Evolutionary conservation across 2,888 invertebrate genomes (phyloP), one percentile per base, ranked within the genome.

Genomic region (Zootermopsis nevadensis): DNA sequence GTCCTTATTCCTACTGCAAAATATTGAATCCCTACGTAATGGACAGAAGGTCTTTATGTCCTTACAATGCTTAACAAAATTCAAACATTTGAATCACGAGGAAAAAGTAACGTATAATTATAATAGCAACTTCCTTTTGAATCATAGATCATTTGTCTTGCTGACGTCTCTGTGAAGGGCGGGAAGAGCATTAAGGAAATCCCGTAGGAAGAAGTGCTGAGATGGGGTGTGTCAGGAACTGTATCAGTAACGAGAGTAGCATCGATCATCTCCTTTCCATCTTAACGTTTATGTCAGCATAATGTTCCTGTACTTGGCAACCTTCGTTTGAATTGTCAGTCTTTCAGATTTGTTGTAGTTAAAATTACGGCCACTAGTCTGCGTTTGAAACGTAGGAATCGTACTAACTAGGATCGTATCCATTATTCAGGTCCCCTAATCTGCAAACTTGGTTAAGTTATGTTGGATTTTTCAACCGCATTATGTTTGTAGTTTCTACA

Each of bases 161-260:
- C 38, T 79, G 79, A 79, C 79, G 79, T 79, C 35, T 79, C 33
- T 30, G 31, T 15, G 19, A 42, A 31, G 55, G 55, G 53, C 24
- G 35, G 74, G 38, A 38, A 74, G 74, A 74, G 74, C 74, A 74
- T 74, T 74, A 74, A 74, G 74, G 33, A 27, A 48, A 48, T 48
- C 48, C 48, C 48, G 48, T 19, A 66, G 69, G 69, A 31, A 33
- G 33, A 33, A 22, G 33, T 69, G 69, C 69, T 69, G 69, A 53
- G 33, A 53, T 55, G 77, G 53, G 77, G 77, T 77, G 77, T 77
- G 77, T 77, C 77, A 77, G 77, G 77, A 77, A 77, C 55, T 77
- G 77, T 77, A 77, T 77, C 77, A 77, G 55, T 77, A 77, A 77
- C 30, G 77, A 33, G 77, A 8, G 77, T 77, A 55, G 55, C 77